A percentile compares a stretch with the other conserved stretches of the same genome.
Evolutionary conservation across 2,797 vertebrate species (phyloP).

Genomic region (Galagoides demidoff): DNA sequence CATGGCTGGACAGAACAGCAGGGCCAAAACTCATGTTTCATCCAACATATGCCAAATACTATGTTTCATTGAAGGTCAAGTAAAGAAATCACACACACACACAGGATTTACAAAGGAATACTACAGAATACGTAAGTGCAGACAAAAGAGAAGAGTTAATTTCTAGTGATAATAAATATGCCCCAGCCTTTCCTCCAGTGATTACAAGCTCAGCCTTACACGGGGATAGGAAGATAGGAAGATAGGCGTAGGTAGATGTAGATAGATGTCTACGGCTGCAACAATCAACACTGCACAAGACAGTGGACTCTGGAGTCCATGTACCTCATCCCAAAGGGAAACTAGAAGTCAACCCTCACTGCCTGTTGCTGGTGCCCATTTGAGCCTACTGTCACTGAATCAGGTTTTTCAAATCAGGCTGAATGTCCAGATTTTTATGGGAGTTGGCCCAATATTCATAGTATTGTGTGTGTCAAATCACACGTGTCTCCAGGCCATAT

Average conservation of each 20-base stretch:
- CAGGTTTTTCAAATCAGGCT: background rate
- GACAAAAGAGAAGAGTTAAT: background rate
- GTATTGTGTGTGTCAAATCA: background rate
- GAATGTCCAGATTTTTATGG: background rate
- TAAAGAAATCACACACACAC: background rate
- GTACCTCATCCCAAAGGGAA: background rate
- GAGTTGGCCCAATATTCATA: background rate
- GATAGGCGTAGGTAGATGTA: too few relatives aligned
- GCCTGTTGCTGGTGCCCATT: background rate
- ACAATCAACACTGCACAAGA: rapidly evolving
- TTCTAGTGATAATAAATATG: background rate
- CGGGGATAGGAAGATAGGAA: background rate
- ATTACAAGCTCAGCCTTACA: background rate
- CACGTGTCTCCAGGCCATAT: background rate
- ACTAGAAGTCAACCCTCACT: background rate
- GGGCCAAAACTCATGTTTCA: background rate
- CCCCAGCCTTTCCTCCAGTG: background rate
- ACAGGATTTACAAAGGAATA: background rate
- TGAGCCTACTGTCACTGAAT: rapidly evolving
- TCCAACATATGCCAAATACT: background rate
- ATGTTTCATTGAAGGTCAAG: background rate
- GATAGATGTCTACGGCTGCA: rapidly evolving
- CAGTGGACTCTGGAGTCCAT: background rate
- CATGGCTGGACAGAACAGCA: background rate
- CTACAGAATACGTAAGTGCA: background rate